phyloP scores from a whole-genome alignment of 2,797 vertebrate genomes.

The Rhinatrema bivittatum region DNA sequence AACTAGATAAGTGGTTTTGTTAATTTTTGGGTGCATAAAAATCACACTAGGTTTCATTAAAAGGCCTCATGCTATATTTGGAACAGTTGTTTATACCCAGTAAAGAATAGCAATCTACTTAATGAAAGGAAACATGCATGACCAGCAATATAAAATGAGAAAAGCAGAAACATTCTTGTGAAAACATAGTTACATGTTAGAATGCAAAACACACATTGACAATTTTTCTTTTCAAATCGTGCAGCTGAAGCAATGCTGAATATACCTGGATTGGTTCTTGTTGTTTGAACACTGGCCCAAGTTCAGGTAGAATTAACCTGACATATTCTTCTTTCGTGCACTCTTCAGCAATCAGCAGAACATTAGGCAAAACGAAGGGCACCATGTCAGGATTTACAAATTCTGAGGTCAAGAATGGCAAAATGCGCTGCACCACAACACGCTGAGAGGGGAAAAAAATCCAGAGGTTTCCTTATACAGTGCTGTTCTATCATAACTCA shows the following conservation, averaged over 20 bases:
- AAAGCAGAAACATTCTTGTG: not conserved
- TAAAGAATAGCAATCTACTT: no score
- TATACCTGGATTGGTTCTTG: conserved; percentile 94
- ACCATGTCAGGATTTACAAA: conserved; percentile 98
- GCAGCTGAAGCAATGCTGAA: not conserved
- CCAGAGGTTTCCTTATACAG: no score
- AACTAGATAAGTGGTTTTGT: no score
- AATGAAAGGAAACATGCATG: no score
- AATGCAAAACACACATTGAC: no score
- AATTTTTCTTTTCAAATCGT: no score
- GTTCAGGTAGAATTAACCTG: conserved; percentile 86
- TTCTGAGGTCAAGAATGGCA: conserved; percentile 85
- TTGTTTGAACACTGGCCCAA: conserved; percentile 92
- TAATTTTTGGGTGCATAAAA: no score
- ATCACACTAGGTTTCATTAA: no score
- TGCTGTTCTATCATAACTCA: no score
- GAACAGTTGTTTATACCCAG: no score
- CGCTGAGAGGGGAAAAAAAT: conserved; percentile 55
- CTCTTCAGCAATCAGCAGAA: conserved; percentile 91
- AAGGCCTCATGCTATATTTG: no score
- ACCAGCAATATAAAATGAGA: no score
- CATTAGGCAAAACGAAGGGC: conserved; percentile 93
- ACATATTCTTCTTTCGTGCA: conserved; percentile 95
- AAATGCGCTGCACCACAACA: conserved; percentile 86
- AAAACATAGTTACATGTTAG: not conserved